These are phyloP conservation scores for Protobothrops mucrosquamatus DNA, from an alignment of 2,113 vertebrate genomes.

Conservation along the genomic window DNA sequence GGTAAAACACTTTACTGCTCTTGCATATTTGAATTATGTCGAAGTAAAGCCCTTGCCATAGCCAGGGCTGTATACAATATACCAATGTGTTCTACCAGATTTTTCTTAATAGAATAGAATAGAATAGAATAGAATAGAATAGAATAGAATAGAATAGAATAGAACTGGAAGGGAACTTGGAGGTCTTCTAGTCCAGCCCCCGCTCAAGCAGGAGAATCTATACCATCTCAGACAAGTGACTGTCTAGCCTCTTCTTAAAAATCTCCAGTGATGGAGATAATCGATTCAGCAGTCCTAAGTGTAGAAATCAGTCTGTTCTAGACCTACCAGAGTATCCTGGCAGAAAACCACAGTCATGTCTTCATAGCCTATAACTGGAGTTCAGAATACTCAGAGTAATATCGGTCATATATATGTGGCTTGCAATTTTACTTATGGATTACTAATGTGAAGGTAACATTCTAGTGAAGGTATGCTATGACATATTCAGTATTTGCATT, in stretches of 20 bases:
- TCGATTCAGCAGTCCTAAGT: neutral
- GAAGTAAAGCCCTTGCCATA: neutral
- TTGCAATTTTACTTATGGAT: neutral
- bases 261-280: neutral
- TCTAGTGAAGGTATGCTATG: neutral
- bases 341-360: neutral
- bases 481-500: neutral
- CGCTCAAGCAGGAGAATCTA: too few species aligned
- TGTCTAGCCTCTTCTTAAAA: too few species aligned
- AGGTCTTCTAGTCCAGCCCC: too few species aligned
- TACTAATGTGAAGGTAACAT: neutral
- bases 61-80: neutral
- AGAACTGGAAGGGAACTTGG: too few species aligned
- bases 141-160: neutral
- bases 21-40: neutral
- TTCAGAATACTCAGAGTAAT: neutral
- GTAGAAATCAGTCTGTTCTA: neutral
- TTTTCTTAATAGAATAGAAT: neutral
- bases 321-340: neutral
- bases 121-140: too few species aligned
- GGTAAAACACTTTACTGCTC: neutral
- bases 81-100: neutral
- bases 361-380: neutral
- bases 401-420: neutral
- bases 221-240: too few species aligned